Conservation (phyloP, 2,888 invertebrate species). For the Troilus luridus region DNA sequence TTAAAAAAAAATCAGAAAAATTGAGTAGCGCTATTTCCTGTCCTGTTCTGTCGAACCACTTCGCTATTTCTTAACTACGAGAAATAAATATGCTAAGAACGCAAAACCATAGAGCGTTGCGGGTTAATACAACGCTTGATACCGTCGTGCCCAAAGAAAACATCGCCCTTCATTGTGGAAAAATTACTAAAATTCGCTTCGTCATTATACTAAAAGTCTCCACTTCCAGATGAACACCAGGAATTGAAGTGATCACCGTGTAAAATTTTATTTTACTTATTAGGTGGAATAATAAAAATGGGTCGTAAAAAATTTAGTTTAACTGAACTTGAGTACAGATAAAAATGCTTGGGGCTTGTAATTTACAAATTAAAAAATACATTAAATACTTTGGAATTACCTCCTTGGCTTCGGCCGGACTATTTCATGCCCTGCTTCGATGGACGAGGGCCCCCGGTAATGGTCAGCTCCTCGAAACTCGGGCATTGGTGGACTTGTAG, state of each 20-base stretch:
- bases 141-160: neutral
- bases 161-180: neutral
- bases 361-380: neutral
- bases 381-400: conserved; percentile 70
- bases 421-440: conserved; percentile 86
- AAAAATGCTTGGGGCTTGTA: too few relatives aligned
- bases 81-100: neutral
- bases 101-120: neutral
- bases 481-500: conserved; percentile 67
- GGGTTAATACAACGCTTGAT: neutral
- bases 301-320: too few relatives aligned
- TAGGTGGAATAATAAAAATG: too few relatives aligned
- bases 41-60: neutral
- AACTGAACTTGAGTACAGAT: too few relatives aligned
- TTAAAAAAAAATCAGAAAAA: neutral
- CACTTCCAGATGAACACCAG: too few relatives aligned
- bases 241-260: too few relatives aligned
- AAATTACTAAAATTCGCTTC: neutral
- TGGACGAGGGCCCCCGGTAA: conserved; percentile 74
- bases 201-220: too few relatives aligned
- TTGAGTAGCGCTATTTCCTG: neutral
- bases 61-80: neutral
- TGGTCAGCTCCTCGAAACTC: conserved; percentile 69
- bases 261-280: too few relatives aligned
- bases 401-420: conserved; percentile 88